Conservation (phyloP, 1,140 invertebrate genomes). For the Globodera rostochiensis region DNA sequence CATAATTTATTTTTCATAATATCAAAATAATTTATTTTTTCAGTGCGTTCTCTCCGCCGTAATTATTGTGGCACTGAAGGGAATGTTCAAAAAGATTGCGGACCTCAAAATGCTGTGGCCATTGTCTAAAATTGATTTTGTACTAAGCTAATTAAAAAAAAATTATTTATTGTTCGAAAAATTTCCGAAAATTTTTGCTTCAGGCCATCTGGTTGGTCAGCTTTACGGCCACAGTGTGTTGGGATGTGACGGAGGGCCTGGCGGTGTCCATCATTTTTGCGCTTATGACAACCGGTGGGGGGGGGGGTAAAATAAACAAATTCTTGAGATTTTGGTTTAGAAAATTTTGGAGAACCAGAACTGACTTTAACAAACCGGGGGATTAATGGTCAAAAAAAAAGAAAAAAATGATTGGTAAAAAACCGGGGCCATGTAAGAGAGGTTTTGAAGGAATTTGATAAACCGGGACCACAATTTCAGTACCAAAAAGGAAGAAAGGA, state of each 20-base stretch:
- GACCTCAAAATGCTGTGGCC: slow-evolving; percentile 61
- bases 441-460: too few relatives aligned
- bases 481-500: too few relatives aligned
- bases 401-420: too few relatives aligned
- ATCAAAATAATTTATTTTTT: too few relatives aligned
- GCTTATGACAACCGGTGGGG: slow-evolving; percentile 58
- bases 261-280: slow-evolving; percentile 57
- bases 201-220: slow-evolving; percentile 63
- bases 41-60: slow-evolving; percentile 61
- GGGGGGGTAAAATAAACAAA: too few relatives aligned
- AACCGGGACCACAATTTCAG: too few relatives aligned
- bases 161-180: neutral
- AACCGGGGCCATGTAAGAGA: too few relatives aligned
- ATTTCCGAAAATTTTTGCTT: slow-evolving; percentile 15
- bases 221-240: slow-evolving; percentile 55
- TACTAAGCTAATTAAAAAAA: slow-evolving; percentile 13
- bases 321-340: too few relatives aligned
- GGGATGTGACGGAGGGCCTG: slow-evolving; percentile 59
- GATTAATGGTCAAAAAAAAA: too few relatives aligned
- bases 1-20: slow-evolving; percentile 1
- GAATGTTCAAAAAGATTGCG: slow-evolving; percentile 58
- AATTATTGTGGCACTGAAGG: slow-evolving; percentile 58
- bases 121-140: slow-evolving; percentile 64
- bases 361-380: too few relatives aligned
- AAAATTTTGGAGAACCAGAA: too few relatives aligned